Percentiles rank a stretch among this genome's conserved stretches.
phyloP scores from a whole-genome alignment of 2,888 invertebrate genomes.

The Trachelus troglodyta region DNA sequence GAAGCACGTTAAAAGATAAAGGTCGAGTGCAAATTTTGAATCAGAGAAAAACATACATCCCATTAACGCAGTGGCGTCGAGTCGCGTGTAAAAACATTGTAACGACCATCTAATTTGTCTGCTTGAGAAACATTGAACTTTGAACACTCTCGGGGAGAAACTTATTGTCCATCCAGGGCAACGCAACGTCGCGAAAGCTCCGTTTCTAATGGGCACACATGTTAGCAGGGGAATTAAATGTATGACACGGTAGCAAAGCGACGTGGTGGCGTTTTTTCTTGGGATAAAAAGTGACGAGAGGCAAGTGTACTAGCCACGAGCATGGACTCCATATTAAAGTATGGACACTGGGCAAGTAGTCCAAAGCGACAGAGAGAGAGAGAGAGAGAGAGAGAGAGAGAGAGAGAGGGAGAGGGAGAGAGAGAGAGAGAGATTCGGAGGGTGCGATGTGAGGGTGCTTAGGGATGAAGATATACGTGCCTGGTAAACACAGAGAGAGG shows the following conservation, averaged over 20 bases:
- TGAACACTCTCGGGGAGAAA: not conserved
- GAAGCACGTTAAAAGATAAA: constrained; percentile 16
- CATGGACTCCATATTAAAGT: not conserved
- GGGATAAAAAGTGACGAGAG: constrained; percentile 40
- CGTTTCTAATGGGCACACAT: not conserved
- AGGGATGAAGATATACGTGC: not conserved
- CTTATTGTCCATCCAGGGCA: not conserved
- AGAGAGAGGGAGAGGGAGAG: no score
- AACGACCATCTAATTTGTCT: not conserved
- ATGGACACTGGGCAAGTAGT: not conserved
- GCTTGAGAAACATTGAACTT: not conserved
- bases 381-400: constrained; percentile 34
- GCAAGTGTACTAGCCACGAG: constrained; percentile 11
- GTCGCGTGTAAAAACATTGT: not conserved
- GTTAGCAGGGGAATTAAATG: constrained; percentile 34
- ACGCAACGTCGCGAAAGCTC: not conserved
- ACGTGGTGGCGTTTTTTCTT: constrained; percentile 10
- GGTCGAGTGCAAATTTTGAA: constrained; percentile 10
- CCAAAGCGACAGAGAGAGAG: constrained; percentile 18
- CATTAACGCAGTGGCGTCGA: not conserved
- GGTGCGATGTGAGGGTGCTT: constrained; percentile 11
- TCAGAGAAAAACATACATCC: not conserved
- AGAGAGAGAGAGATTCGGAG: constrained; percentile 31
- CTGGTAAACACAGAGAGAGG: constrained; percentile 16
- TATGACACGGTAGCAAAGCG: constrained; percentile 31